Base-by-base conservation (phyloP, 64 coral and sea anemone species). In the Montipora sp. region DNA sequence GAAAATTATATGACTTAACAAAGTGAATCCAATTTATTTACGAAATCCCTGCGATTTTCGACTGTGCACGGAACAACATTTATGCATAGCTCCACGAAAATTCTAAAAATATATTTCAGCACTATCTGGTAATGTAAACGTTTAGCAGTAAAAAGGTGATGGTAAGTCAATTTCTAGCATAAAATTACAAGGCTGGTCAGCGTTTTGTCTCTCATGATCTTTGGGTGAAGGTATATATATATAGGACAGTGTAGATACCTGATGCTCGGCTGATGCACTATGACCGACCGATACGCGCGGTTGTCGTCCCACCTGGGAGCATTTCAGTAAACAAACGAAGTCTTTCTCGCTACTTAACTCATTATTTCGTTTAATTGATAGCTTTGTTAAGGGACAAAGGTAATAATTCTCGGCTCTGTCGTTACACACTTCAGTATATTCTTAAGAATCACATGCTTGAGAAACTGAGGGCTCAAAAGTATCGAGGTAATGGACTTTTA, bases 341-440 rank as follows among this genome's bases (percentile, higher is more conserved):
- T 85, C 36, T 85, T 72, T 85, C 16, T 5, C 66, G 65, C 82
- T 69, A 71, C 82, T 85, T 85, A 8, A 49, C 63, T 48, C 60
- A 85, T 85, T 50, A 85, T 19, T 71, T 5, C 82, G 19, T 85
- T 85, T 85, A 70, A 48, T 44, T 70, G 82, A 85, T 71, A 63
- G 61, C 66, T 85, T 85, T 85, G 71, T 70, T 8, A 50, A 68
- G 43, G 47, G 49, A 69, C 20, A 85, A 5, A 66, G 45, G 47
- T 72, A 49, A 85, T 22, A 19, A 46, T 18, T 43, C 47, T 72
- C 9, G 66, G 44, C 71, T 85, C 65, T 85, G 82, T 85, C 82
- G 46, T 65, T 4, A 51, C 47, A 43, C n/a, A 12, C 63, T 71
- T 71, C 65, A 71, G 3, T 0, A 18, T 46, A 10, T 48, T 48